Conservation (phyloP, 1,140 invertebrate genomes). For the Paraescarpia echinospica region DNA sequence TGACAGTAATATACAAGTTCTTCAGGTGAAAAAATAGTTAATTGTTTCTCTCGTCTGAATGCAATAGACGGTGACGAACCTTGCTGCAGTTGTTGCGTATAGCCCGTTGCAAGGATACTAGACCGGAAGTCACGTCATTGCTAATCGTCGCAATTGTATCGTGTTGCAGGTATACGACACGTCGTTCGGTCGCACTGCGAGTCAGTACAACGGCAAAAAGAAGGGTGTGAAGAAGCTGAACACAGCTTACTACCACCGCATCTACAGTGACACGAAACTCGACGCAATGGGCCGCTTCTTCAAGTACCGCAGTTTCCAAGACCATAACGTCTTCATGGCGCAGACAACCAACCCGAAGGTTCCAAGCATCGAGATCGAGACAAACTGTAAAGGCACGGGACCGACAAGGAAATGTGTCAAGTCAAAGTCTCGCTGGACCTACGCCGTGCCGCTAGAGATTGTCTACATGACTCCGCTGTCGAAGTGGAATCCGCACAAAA, state of each 20-base stretch:
- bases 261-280: not conserved
- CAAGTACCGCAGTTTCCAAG: constrained; percentile 35
- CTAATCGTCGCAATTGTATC: not conserved
- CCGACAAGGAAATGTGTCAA: not conserved
- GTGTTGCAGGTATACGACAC: not conserved
- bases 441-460: constrained; percentile 42
- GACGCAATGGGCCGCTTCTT: not conserved
- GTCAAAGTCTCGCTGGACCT: constrained; percentile 29
- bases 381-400: not conserved
- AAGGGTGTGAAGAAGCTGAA: not conserved
- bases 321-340: constrained; percentile 41
- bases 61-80: too few species aligned
- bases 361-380: not conserved
- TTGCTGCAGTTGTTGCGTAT: too few species aligned
- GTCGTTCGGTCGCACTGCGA: not conserved
- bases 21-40: too few species aligned
- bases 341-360: constrained; percentile 39
- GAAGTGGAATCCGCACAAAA: constrained; percentile 41
- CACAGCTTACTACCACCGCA: not conserved
- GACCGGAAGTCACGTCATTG: too few species aligned
- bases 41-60: too few species aligned
- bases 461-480: constrained; percentile 39
- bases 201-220: not conserved
- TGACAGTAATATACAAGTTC: too few species aligned
- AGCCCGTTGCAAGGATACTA: too few species aligned